Conservation (phyloP, 1,140 invertebrate genomes). For the Polypedilum pembai region DNA sequence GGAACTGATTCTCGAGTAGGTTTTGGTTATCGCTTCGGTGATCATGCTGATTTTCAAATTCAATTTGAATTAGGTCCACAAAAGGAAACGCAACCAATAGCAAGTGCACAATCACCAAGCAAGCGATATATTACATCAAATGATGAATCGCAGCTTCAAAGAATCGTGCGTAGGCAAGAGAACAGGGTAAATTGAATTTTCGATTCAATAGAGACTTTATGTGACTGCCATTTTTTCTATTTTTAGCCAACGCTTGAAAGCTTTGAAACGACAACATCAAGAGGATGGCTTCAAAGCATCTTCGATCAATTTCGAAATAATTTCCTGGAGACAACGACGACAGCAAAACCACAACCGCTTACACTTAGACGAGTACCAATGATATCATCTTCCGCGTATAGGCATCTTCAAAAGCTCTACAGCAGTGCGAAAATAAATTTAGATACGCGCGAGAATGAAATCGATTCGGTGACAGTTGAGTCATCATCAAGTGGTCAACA, state of each 20-base stretch:
- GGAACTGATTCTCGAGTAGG: slow-evolving; percentile 72
- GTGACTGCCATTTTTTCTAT: too few relatives aligned
- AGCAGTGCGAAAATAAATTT: slow-evolving; percentile 31
- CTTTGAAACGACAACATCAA: slow-evolving; percentile 31
- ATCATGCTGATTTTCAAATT: slow-evolving; percentile 72
- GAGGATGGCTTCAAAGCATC: slow-evolving; percentile 39
- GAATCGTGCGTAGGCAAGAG: not conserved
- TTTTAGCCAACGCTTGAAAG: too few relatives aligned
- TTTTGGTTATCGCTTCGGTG: slow-evolving; percentile 67
- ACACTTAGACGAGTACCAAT: slow-evolving; percentile 30
- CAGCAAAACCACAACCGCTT: slow-evolving; percentile 21
- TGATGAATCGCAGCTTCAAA: not conserved
- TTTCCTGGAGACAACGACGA: slow-evolving; percentile 30
- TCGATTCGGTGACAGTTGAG: slow-evolving; percentile 28
- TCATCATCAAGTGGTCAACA: not conserved
- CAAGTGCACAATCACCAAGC: slow-evolving; percentile 34
- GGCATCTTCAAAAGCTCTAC: slow-evolving; percentile 40
- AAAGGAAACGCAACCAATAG: slow-evolving; percentile 55
- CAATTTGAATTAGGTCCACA: slow-evolving; percentile 70
- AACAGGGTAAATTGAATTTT: not conserved
- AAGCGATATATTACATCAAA: not conserved
- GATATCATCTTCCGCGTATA: slow-evolving; percentile 34
- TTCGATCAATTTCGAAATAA: slow-evolving; percentile 38
- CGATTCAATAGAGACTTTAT: too few relatives aligned
- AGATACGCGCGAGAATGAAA: slow-evolving; percentile 23